A percentile compares a stretch with the other conserved stretches of the same genome.
phyloP scores from a whole-genome alignment of 2,113 vertebrate genomes.

The Acanthisitta chloris region DNA sequence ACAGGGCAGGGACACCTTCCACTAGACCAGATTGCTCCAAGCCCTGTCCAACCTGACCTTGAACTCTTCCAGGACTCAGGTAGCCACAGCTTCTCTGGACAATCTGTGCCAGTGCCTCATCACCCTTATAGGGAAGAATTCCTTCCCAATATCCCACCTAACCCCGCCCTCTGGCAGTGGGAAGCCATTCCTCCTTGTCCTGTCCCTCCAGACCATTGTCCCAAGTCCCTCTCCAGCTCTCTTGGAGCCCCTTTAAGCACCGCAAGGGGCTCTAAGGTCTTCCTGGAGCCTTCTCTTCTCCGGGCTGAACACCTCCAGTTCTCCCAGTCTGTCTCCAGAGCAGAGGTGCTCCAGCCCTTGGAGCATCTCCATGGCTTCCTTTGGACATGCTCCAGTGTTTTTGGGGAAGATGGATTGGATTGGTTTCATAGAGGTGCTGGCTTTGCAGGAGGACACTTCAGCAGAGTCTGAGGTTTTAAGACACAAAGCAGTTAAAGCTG shows the following conservation, averaged over 20 bases:
- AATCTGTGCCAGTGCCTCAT: neutral
- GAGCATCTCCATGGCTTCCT: neutral
- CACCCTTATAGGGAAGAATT: accelerated
- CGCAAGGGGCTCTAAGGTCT: neutral
- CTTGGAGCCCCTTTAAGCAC: neutral
- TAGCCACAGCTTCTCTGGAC: neutral
- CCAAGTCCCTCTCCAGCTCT: neutral
- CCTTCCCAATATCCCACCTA: neutral
- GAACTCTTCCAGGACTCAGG: neutral
- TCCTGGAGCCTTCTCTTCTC: neutral
- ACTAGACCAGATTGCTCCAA: neutral
- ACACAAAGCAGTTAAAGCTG: neutral
- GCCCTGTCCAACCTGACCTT: neutral
- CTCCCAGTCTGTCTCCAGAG: neutral
- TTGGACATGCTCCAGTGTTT: neutral
- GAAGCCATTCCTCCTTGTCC: neutral
- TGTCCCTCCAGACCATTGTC: neutral
- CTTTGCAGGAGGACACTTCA: neutral
- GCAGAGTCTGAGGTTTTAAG: neutral
- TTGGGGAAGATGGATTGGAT: neutral
- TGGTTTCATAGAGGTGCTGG: neutral
- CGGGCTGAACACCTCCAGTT: neutral
- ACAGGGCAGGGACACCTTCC: neutral
- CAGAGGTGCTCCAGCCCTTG: neutral
- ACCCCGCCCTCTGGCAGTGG: neutral